Conservation (phyloP, 2,888 invertebrate species). For the Microctonus brassicae region DNA sequence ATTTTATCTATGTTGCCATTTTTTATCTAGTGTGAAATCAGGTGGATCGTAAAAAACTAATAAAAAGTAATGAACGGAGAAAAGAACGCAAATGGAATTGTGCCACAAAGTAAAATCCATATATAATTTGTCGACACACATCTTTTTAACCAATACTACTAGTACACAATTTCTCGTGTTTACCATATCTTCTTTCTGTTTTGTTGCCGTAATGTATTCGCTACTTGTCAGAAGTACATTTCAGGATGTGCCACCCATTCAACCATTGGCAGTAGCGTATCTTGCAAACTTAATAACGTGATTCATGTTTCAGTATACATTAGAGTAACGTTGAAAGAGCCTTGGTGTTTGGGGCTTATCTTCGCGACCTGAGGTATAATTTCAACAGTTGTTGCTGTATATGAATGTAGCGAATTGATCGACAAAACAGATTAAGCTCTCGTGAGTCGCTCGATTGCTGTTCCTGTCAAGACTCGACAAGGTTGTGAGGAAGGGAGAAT, state of each 20-base stretch:
- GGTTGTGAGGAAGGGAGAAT: neutral
- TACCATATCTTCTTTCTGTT: conserved; percentile 8
- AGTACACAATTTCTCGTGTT: neutral
- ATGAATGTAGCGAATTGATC: neutral
- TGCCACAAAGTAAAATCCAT: neutral
- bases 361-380: conserved; percentile 24
- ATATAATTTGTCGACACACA: conserved; percentile 3
- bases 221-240: conserved; percentile 11
- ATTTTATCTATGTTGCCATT: neutral
- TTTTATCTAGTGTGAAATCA: neutral
- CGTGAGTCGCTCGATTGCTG: neutral
- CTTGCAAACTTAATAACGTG: conserved; percentile 35
- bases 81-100: neutral
- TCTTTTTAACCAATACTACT: neutral
- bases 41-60: neutral
- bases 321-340: conserved; percentile 16
- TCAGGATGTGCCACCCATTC: conserved; percentile 12
- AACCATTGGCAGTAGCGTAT: conserved; percentile 29
- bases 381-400: conserved; percentile 1
- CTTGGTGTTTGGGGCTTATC: conserved; percentile 30
- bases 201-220: neutral
- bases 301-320: conserved; percentile 30
- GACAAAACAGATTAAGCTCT: conserved; percentile 19
- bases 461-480: neutral
- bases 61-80: neutral